Conservation (phyloP, 2,888 invertebrate species). For the Leptinotarsa tumamoca region DNA sequence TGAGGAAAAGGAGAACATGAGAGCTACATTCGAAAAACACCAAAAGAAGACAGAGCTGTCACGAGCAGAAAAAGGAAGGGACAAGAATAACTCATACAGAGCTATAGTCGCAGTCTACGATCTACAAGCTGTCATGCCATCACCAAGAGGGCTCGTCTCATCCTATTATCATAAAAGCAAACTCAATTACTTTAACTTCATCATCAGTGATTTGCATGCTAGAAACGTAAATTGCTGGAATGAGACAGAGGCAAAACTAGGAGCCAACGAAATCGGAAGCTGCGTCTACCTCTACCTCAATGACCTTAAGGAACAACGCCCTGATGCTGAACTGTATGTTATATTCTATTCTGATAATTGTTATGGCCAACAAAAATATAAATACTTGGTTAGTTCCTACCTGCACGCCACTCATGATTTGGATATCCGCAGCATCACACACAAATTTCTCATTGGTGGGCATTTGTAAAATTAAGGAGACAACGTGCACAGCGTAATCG, state of each 20-base stretch:
- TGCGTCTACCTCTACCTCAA: no score
- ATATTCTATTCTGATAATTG: conserved; percentile 42
- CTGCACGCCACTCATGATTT: no score
- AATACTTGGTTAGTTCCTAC: no score
- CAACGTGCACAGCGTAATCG: conserved; percentile 32
- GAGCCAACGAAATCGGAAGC: no score
- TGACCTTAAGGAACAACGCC: no score
- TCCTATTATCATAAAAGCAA: no score
- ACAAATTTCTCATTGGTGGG: conserved; percentile 35
- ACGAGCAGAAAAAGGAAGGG: conserved; percentile 30
- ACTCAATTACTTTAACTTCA: no score
- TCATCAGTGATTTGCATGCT: no score
- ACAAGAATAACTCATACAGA: conserved; percentile 15
- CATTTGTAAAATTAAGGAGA: conserved; percentile 32
- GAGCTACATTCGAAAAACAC: conserved; percentile 26
- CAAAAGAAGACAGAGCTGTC: conserved; percentile 29
- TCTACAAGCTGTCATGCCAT: conserved; percentile 51
- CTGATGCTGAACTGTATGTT: conserved; percentile 25
- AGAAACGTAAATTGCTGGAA: no score
- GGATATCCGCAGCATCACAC: conserved; percentile 18
- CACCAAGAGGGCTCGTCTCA: not conserved
- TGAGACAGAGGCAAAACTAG: no score
- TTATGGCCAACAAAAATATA: conserved; percentile 39
- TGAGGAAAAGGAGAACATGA: conserved; percentile 17
- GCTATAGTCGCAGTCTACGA: conserved; percentile 34